Evolutionary conservation across 2,888 invertebrate species (phyloP).

Genomic region (Dryocosmus kuriphilus): DNA sequence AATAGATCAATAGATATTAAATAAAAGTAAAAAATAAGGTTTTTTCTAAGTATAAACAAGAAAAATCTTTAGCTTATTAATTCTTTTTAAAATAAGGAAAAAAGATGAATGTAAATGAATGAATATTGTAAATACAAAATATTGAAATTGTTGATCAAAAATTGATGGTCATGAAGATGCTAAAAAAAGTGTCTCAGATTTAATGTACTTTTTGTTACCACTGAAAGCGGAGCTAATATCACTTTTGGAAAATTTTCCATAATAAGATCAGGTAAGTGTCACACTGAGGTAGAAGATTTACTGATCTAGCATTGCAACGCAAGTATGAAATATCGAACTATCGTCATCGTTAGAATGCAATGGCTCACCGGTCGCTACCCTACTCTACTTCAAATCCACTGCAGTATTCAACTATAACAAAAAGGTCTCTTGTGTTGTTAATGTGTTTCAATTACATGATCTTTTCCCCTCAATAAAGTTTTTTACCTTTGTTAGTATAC

Average conservation of each 20-base stretch:
- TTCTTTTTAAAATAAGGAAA: background rate
- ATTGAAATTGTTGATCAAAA: background rate
- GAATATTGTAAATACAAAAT: background rate
- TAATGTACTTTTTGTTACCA: background rate
- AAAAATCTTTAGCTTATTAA: background rate
- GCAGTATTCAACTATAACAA: background rate
- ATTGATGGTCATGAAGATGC: background rate
- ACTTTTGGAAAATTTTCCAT: background rate
- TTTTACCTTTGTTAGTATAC: too few relatives aligned
- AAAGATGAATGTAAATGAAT: background rate
- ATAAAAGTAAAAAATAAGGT: background rate
- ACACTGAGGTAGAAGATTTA: background rate
- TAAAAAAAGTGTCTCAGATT: background rate
- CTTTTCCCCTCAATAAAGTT: background rate
- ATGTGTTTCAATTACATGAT: too few relatives aligned
- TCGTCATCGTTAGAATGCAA: background rate
- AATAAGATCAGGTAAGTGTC: background rate
- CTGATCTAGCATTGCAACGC: background rate
- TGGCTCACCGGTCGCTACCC: constrained; percentile 6
- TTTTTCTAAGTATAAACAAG: too few relatives aligned
- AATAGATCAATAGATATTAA: too few relatives aligned
- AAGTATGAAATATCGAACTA: background rate
- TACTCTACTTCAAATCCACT: background rate
- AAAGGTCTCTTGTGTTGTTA: too few relatives aligned
- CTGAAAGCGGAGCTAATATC: background rate